Base-by-base conservation (phyloP, 2,113 vertebrate species). In the Ophiodon elongatus region DNA sequence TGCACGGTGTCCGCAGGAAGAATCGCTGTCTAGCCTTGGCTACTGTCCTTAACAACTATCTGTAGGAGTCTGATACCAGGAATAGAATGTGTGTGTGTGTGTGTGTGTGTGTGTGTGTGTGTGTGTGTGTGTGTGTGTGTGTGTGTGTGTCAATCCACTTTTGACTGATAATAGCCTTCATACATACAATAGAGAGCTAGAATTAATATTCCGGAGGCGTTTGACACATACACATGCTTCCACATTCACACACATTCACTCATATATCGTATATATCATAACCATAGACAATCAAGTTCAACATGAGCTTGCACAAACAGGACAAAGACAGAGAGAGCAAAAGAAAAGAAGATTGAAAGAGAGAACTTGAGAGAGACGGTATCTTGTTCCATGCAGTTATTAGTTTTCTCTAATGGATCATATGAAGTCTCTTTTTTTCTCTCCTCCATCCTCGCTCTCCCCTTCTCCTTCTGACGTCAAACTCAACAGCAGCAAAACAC, bases 391-490 rank as follows among this genome's bases (percentile, higher is more conserved):
- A 73, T 41, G 39, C 31, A 29, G 57, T 73, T 76, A 47, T 74
- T 73, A 45, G n/a, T 77, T 87, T 81, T 74, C 37, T 72, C 31
- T 60, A 14, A 13, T 83, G 45, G 50, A 70, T 69, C 31, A 78
- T 62, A 69, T 56, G 25, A 79, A 62, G 4, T 57, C 43, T 41
- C 43, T 59, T 66, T 85, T 75, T 64, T 59, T 25, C 21, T 47
- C 39, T 29, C 33, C 39, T 73, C 47, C 19, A 0, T 56, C 73
- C 39, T 50, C 45, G 23, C 67, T 15, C 75, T 23, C 21, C 68
- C 50, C 8, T 11, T 9, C 76, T 11, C 47, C 65, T 17, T 81
- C 80, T 91, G 91, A 93, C 90, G 88, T 92, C 88, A 90, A 93
- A 93, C 69, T 62, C 50, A 43, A 35, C 67, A 65, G 88, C 86